Evolutionary conservation across 2,888 invertebrate species (phyloP).

Genomic region (Hymenopus coronatus): DNA sequence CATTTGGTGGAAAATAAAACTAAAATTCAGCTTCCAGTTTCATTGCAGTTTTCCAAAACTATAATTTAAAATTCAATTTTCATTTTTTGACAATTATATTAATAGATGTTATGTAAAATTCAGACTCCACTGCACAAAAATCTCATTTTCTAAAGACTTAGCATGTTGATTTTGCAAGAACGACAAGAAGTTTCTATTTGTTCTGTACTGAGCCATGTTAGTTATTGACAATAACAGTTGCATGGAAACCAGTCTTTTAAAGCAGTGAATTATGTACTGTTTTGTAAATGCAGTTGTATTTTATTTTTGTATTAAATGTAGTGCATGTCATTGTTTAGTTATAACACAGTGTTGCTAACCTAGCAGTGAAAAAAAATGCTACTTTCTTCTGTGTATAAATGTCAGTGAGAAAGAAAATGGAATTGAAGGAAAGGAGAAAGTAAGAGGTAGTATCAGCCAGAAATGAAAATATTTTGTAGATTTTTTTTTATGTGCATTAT

Average conservation of each 20-base stretch:
- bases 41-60: too few species aligned
- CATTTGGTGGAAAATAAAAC: too few species aligned
- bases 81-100: too few species aligned
- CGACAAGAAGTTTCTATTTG: neutral
- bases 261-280: neutral
- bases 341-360: too few species aligned
- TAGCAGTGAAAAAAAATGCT: neutral
- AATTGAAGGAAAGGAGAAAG: neutral
- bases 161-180: too few species aligned
- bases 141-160: too few species aligned
- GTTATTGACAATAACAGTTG: neutral
- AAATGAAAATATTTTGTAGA: neutral
- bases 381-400: neutral
- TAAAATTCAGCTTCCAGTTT: too few species aligned
- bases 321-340: too few species aligned
- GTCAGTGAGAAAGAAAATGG: neutral
- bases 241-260: neutral
- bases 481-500: neutral
- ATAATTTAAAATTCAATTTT: too few species aligned
- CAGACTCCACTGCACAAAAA: too few species aligned
- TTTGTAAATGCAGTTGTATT: neutral
- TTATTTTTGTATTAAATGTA: neutral
- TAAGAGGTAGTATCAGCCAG: neutral
- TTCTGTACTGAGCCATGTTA: neutral
- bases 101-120: too few species aligned